Evolutionary conservation across 92 coral and sea anemone species (phyloP).

Genomic region (Metridium senile): DNA sequence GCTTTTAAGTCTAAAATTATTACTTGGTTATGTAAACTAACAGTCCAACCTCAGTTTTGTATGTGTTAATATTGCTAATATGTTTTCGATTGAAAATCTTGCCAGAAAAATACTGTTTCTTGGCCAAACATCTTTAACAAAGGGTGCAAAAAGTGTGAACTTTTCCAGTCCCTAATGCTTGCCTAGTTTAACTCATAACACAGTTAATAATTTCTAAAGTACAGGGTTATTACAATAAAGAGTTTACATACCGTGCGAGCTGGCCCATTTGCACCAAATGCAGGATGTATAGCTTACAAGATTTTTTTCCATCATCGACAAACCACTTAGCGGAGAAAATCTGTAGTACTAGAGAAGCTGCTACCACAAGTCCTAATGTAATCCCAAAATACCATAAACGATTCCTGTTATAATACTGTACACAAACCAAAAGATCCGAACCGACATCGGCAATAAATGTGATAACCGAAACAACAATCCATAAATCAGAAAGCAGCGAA

Average conservation of each 20-base stretch:
- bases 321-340: slow-evolving; percentile 77
- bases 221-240: not conserved
- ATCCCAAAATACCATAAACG: slow-evolving; percentile 73
- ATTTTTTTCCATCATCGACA: slow-evolving; percentile 63
- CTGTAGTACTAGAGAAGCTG: slow-evolving; percentile 74
- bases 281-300: slow-evolving; percentile 34
- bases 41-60: not conserved
- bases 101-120: not conserved
- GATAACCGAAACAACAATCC: slow-evolving; percentile 47
- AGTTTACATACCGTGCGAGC: slow-evolving; percentile 56
- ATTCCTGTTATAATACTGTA: slow-evolving; percentile 48
- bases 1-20: not conserved
- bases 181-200: not conserved
- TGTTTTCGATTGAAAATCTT: no score
- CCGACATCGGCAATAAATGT: slow-evolving; percentile 69
- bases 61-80: not conserved
- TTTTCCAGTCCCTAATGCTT: not conserved
- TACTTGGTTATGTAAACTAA: not conserved
- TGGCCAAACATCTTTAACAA: not conserved
- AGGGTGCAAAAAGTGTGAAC: not conserved
- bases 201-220: slow-evolving; percentile 1
- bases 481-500: slow-evolving; percentile 54
- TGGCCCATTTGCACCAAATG: slow-evolving; percentile 82
- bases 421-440: slow-evolving; percentile 65
- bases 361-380: slow-evolving; percentile 51